These are phyloP conservation scores for Nineta flava DNA, from an alignment of 2,888 invertebrate genomes.

Conservation along the genomic window DNA sequence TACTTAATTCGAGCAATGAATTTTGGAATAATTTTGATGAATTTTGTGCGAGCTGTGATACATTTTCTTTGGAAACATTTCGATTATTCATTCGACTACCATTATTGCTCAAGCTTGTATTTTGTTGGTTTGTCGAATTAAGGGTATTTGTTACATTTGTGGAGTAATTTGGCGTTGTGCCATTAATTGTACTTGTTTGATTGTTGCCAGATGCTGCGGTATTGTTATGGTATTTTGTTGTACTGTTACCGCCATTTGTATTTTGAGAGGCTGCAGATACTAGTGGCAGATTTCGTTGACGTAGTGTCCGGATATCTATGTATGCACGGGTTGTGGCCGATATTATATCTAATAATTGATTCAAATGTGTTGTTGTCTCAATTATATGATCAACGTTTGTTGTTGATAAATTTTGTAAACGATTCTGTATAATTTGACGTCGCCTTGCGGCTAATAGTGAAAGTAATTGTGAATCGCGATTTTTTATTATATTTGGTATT, in stretches of 20 bases:
- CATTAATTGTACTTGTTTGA: background rate
- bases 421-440: constrained; percentile 38
- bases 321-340: background rate
- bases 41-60: background rate
- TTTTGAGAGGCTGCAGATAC: background rate
- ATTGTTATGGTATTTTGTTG: background rate
- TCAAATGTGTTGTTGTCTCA: constrained; percentile 23
- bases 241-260: background rate
- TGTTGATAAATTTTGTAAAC: constrained; percentile 33
- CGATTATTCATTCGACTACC: background rate
- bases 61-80: background rate
- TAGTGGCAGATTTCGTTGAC: background rate
- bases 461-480: constrained; percentile 37
- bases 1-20: background rate
- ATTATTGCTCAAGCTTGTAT: background rate
- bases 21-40: constrained; percentile 1
- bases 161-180: background rate
- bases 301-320: constrained; percentile 4
- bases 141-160: background rate
- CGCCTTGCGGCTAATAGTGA: constrained; percentile 43
- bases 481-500: background rate
- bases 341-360: constrained; percentile 11
- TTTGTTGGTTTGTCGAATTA: background rate
- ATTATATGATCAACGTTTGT: constrained; percentile 28
- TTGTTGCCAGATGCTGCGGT: background rate